phyloP scores from a whole-genome alignment of 2,113 vertebrate species.

The Scatophagus argus region DNA sequence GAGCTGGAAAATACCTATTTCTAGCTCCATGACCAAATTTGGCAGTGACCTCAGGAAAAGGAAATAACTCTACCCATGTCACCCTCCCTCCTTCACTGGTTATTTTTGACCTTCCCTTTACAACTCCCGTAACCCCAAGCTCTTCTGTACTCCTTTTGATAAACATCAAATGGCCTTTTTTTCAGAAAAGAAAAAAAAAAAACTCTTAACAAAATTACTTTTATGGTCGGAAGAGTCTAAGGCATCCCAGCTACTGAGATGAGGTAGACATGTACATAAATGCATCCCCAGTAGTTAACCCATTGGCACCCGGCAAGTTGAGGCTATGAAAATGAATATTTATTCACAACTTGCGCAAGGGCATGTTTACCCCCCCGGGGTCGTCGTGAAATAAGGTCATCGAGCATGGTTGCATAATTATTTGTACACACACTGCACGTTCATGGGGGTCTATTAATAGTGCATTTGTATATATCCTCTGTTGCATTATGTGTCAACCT shows the following conservation, averaged over 20 bases:
- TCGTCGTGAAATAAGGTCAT: conserved; percentile 66
- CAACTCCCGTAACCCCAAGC: conserved; percentile 55
- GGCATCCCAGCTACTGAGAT: conserved; percentile 32
- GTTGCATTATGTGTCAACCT: conserved; percentile 65
- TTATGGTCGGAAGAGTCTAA: conserved; percentile 49
- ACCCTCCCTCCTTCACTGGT: conserved; percentile 56
- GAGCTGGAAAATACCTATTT: conserved; percentile 72
- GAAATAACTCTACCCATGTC: conserved; percentile 63
- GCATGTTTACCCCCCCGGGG: conserved; percentile 60
- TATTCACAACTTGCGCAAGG: conserved; percentile 63
- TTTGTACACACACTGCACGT: conserved; percentile 37
- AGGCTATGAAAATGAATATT: conserved; percentile 49
- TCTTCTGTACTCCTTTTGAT: conserved; percentile 63
- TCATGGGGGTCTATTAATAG: conserved; percentile 60
- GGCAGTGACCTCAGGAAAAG: conserved; percentile 70
- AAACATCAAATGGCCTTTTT: conserved; percentile 66
- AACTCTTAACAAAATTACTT: conserved; percentile 35
- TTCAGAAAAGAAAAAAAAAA: too few relatives aligned
- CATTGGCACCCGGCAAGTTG: not conserved
- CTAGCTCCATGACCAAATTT: conserved; percentile 70
- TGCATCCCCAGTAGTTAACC: conserved; percentile 39
- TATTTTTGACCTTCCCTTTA: conserved; percentile 64
- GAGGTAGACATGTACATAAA: conserved; percentile 28
- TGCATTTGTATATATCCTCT: conserved; percentile 46
- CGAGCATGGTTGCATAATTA: conserved; percentile 68